These are phyloP conservation scores for Leucozona laternaria DNA, from an alignment of 2,888 invertebrate genomes.

Conservation along the genomic window DNA sequence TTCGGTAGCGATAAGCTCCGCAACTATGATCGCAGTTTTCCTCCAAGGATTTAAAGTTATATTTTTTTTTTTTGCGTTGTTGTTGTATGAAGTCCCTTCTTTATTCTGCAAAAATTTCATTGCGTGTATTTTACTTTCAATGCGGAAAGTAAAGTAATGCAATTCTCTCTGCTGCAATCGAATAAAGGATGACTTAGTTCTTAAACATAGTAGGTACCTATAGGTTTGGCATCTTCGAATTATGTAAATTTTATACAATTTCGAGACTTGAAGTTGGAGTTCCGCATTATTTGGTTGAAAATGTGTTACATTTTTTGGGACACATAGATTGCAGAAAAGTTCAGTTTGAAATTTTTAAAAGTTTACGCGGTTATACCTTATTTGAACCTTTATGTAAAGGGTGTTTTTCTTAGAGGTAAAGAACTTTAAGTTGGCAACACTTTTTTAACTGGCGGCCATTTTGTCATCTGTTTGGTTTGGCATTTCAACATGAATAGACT, in stretches of 20 bases:
- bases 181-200: constrained; percentile 28
- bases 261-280: constrained; percentile 30
- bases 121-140: constrained; percentile 44
- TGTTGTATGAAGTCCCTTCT: not conserved
- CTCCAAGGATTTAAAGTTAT: not conserved
- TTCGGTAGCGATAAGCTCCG: constrained; percentile 15
- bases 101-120: constrained; percentile 27
- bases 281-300: constrained; percentile 1
- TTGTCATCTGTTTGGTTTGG: too few species aligned
- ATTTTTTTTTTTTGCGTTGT: not conserved
- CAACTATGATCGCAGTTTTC: constrained; percentile 1
- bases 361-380: too few species aligned
- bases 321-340: not conserved
- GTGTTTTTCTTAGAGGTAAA: too few species aligned
- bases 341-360: not conserved
- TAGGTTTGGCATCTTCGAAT: constrained; percentile 26
- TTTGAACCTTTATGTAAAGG: too few species aligned
- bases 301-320: not conserved
- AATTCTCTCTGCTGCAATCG: constrained; percentile 33
- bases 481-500: too few species aligned
- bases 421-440: too few species aligned
- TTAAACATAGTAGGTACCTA: too few species aligned
- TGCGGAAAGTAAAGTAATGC: constrained; percentile 47
- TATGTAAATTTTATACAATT: constrained; percentile 32
- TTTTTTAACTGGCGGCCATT: too few species aligned